Evolutionary conservation across 2,113 vertebrate species (phyloP).

Genomic region (Phaethornis superciliosus): DNA sequence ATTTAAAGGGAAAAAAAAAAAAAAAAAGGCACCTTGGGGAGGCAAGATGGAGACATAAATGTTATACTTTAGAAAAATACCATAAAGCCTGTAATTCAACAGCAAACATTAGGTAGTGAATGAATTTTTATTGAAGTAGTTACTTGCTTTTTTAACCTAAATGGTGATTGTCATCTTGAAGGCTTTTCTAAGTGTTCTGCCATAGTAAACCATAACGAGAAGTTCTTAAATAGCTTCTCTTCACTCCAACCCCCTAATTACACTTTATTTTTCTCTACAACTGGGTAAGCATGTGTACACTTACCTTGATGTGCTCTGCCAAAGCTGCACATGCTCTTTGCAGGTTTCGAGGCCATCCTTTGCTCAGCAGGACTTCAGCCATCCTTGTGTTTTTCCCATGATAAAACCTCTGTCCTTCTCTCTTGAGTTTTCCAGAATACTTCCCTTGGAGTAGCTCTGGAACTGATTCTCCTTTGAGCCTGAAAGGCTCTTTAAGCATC

Average conservation of each 20-base stretch:
- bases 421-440: not conserved
- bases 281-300: not conserved
- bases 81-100: conserved; percentile 47
- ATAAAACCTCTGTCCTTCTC: not conserved
- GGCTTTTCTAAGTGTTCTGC: conserved; percentile 31
- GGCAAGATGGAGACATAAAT: not conserved
- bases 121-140: conserved; percentile 37
- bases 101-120: conserved; percentile 49
- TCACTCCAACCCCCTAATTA: not conserved
- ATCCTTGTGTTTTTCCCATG: not conserved
- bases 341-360: not conserved
- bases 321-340: rapidly evolving
- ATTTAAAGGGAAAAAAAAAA: not conserved
- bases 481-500: not conserved
- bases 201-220: not conserved
- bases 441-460: not conserved
- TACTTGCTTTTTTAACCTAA: conserved; percentile 50
- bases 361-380: not conserved
- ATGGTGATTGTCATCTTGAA: conserved; percentile 47
- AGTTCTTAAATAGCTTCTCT: conserved; percentile 32
- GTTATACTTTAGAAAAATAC: conserved; percentile 29
- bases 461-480: not conserved
- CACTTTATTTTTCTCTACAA: not conserved
- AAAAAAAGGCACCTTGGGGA: not conserved
- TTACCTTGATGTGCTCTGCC: not conserved